Conservation (phyloP, 2,113 vertebrate species). For the Scomber scombrus region DNA sequence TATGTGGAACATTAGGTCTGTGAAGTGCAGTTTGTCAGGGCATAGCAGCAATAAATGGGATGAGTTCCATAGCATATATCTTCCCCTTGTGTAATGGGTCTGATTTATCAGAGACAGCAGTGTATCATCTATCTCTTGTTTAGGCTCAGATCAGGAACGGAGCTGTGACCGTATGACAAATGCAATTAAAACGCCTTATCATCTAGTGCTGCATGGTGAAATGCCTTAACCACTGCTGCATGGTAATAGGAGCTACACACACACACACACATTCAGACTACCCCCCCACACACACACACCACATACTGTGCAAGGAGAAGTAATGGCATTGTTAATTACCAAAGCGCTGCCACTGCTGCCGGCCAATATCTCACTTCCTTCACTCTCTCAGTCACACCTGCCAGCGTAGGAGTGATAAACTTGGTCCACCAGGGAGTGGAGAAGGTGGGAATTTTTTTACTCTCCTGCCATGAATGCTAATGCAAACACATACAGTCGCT, state of each 20-base stretch:
- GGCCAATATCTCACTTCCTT: conserved; percentile 64
- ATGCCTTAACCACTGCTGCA: conserved; percentile 29
- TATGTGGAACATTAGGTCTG: conserved; percentile 39
- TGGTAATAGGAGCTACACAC: conserved; percentile 7
- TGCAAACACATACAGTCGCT: conserved; percentile 48
- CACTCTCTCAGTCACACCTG: conserved; percentile 68
- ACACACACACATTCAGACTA: not conserved
- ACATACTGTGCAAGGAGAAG: conserved; percentile 32
- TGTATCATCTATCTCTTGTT: conserved; percentile 46
- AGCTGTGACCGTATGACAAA: conserved; percentile 37
- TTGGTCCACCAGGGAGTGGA: conserved; percentile 34
- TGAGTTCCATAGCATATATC: conserved; percentile 31
- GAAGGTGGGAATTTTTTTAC: conserved; percentile 21
- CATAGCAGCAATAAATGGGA: conserved; percentile 49
- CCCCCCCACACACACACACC: conserved; percentile 9
- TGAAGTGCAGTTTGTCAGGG: conserved; percentile 56
- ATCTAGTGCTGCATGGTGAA: conserved; percentile 15
- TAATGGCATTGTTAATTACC: conserved; percentile 73
- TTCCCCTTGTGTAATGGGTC: conserved; percentile 27
- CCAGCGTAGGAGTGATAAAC: conserved; percentile 68
- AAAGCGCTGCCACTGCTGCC: conserved; percentile 51
- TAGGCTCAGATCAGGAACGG: conserved; percentile 31
- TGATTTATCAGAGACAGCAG: conserved; percentile 36
- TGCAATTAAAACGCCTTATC: conserved; percentile 47
- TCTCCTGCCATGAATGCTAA: conserved; percentile 55